Conservation (phyloP, 2,113 vertebrate species). For the Okapia johnstoni region DNA sequence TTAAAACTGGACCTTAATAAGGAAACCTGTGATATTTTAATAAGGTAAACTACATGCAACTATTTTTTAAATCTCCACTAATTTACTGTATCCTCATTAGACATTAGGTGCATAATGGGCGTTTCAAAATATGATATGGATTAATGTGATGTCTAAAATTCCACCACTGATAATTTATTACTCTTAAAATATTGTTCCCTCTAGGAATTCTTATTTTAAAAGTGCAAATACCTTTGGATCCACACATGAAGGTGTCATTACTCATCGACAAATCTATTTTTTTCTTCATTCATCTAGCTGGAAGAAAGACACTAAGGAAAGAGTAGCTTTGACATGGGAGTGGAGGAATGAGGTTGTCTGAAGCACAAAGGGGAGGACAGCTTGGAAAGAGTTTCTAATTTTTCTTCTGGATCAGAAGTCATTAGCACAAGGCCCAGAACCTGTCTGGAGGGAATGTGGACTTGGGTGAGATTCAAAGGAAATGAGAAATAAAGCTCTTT, state of each 20-base stretch:
- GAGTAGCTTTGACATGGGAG: neutral
- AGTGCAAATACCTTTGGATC: constrained; percentile 8
- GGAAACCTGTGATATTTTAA: neutral
- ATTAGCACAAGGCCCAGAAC: neutral
- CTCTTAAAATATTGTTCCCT: neutral
- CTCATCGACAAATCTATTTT: neutral
- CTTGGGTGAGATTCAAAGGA: neutral
- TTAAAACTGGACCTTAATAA: neutral
- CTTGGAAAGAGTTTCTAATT: neutral
- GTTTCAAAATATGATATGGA: neutral
- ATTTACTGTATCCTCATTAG: neutral
- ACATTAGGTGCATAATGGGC: neutral
- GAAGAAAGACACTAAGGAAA: neutral
- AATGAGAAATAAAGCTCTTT: neutral
- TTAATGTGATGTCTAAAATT: constrained; percentile 29
- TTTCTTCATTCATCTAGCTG: constrained; percentile 34
- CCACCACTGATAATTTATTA: neutral
- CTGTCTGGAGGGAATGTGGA: neutral
- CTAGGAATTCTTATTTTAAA: constrained; percentile 32
- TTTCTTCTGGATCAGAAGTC: neutral
- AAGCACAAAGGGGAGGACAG: neutral
- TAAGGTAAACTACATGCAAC: neutral
- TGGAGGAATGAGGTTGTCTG: neutral
- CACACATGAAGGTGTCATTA: neutral
- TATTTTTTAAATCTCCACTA: neutral